A percentile compares a stretch with the other conserved stretches of the same genome.
These are phyloP conservation scores for Cheilosia soror DNA, from an alignment of 2,888 invertebrate genomes.

Conservation along the genomic window DNA sequence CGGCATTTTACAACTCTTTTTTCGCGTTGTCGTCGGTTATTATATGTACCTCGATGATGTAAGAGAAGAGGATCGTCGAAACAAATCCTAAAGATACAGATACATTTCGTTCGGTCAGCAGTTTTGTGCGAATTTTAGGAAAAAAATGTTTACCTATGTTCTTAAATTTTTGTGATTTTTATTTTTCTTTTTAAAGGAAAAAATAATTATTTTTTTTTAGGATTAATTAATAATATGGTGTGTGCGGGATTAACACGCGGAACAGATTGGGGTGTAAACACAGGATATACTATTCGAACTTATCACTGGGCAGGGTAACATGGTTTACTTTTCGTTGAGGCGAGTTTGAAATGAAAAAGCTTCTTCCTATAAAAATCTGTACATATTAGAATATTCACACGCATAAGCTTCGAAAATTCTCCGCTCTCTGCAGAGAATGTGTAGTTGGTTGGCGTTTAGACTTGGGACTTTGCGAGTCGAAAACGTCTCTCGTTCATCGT, in stretches of 20 bases:
- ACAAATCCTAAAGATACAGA: slow-evolving; percentile 34
- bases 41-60: slow-evolving; percentile 53
- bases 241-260: slow-evolving; percentile 73
- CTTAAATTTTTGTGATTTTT: neutral
- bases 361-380: slow-evolving; percentile 72
- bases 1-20: slow-evolving; percentile 24
- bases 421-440: slow-evolving; percentile 23
- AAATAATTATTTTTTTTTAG: neutral
- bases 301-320: slow-evolving; percentile 75
- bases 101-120: slow-evolving; percentile 2
- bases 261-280: slow-evolving; percentile 76
- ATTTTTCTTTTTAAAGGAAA: slow-evolving; percentile 15
- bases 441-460: neutral
- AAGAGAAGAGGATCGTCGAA: slow-evolving; percentile 55
- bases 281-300: slow-evolving; percentile 75
- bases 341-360: slow-evolving; percentile 65
- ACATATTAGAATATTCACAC: slow-evolving; percentile 64
- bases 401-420: slow-evolving; percentile 58
- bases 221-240: slow-evolving; percentile 25
- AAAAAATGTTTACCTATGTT: neutral
- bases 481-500: slow-evolving; percentile 11
- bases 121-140: neutral
- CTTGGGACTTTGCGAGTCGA: neutral
- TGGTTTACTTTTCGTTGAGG: slow-evolving; percentile 72
- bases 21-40: slow-evolving; percentile 9